Evolutionary conservation across 1,140 invertebrate species (phyloP).

Genomic region (Eufriesea mexicana): DNA sequence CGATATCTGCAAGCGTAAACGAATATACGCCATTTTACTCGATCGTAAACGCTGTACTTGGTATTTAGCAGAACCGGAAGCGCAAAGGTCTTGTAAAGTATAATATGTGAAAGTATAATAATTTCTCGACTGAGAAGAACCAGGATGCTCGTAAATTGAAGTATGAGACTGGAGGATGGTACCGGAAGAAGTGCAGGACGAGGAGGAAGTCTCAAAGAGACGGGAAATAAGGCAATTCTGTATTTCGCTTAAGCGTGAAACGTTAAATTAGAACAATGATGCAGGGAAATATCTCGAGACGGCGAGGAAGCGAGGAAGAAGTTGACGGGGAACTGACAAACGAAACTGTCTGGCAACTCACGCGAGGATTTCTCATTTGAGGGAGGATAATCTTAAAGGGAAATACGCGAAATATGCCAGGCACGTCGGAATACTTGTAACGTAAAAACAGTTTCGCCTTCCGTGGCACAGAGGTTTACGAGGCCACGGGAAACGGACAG

Average conservation of each 20-base stretch:
- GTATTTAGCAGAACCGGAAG: too few relatives aligned
- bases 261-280: neutral
- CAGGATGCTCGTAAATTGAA: too few relatives aligned
- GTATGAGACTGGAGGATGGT: neutral
- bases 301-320: neutral
- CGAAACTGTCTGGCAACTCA: too few relatives aligned
- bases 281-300: neutral
- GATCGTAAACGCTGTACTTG: too few relatives aligned
- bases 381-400: neutral
- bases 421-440: constrained; percentile 7
- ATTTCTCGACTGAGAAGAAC: too few relatives aligned
- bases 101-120: too few relatives aligned
- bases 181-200: neutral
- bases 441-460: constrained; percentile 6
- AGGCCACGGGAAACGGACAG: too few relatives aligned
- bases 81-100: too few relatives aligned
- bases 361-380: neutral
- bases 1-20: too few relatives aligned
- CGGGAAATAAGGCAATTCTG: neutral
- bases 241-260: neutral
- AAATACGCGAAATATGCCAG: neutral
- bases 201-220: neutral
- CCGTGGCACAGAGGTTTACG: neutral
- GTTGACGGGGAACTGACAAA: neutral
- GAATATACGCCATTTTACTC: too few relatives aligned